Percentiles rank a stretch among this genome's conserved stretches.
phyloP scores from a whole-genome alignment of 2,888 invertebrate genomes.

The Aradus depressus region DNA sequence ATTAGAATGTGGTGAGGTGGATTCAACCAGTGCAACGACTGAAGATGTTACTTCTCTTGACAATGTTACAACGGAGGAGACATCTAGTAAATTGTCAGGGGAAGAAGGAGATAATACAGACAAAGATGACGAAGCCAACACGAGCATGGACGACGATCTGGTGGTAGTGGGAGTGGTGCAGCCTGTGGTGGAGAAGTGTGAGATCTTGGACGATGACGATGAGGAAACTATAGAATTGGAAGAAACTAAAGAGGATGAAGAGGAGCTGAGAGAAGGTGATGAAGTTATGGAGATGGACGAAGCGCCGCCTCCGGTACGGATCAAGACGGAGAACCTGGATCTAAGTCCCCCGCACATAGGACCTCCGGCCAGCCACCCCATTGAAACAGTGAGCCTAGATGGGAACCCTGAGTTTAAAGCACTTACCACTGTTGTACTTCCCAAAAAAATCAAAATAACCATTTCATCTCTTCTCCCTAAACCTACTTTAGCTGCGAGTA shows the following conservation, averaged over 20 bases:
- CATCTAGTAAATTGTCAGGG: no score
- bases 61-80: no score
- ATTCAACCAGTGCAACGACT: no score
- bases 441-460: constrained; percentile 62
- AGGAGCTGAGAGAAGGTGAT: no score
- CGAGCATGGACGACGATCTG: constrained; percentile 53
- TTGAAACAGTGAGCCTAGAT: constrained; percentile 38
- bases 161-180: constrained; percentile 56
- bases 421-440: constrained; percentile 31
- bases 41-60: no score
- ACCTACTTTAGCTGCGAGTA: constrained; percentile 43
- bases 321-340: constrained; percentile 55
- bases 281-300: constrained; percentile 22
- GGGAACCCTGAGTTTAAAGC: constrained; percentile 61
- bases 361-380: constrained; percentile 51
- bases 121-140: constrained; percentile 21
- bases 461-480: constrained; percentile 42
- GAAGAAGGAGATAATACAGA: no score
- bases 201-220: constrained; percentile 48
- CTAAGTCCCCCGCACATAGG: constrained; percentile 43
- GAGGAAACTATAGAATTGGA: constrained; percentile 43
- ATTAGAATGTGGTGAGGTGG: constrained; percentile 26
- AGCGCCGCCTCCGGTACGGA: constrained; percentile 8
- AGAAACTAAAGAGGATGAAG: constrained; percentile 29
- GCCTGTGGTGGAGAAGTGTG: constrained; percentile 52